A percentile compares a stretch with the other conserved stretches of the same genome.
These are phyloP conservation scores for Zootermopsis nevadensis DNA, from an alignment of 2,888 invertebrate species.

Conservation along the genomic window DNA sequence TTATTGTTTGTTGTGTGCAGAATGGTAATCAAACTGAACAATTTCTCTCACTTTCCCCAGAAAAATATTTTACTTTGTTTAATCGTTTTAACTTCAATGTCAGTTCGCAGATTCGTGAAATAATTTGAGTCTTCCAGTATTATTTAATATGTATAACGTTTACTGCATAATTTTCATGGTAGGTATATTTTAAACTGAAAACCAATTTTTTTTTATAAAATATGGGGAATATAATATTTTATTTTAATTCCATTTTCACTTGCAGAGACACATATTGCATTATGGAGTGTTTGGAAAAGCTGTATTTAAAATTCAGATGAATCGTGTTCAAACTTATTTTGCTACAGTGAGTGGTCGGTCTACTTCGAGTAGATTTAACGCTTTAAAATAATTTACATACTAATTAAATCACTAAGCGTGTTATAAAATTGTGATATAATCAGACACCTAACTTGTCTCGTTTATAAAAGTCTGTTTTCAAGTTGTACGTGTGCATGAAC, in stretches of 20 bases:
- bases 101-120: too few relatives aligned
- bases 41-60: too few relatives aligned
- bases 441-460: not conserved
- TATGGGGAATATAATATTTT: not conserved
- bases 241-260: not conserved
- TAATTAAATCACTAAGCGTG: not conserved
- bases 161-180: not conserved
- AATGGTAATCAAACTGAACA: too few relatives aligned
- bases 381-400: not conserved
- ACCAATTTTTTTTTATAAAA: not conserved
- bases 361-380: not conserved
- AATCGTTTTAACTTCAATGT: too few relatives aligned
- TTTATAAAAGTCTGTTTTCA: too few relatives aligned
- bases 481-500: too few relatives aligned
- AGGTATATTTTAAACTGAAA: not conserved
- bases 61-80: too few relatives aligned
- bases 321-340: slow-evolving; percentile 1
- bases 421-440: not conserved
- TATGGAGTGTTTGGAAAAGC: slow-evolving; percentile 4
- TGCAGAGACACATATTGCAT: not conserved
- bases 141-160: too few relatives aligned
- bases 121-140: too few relatives aligned
- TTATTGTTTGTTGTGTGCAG: too few relatives aligned
- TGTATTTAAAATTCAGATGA: slow-evolving; percentile 22
- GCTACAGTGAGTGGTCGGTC: not conserved